Evolutionary conservation across 2,113 vertebrate genomes (phyloP), one percentile per base, ranked within the genome.

Genomic region (Coryphaenoides rupestris): DNA sequence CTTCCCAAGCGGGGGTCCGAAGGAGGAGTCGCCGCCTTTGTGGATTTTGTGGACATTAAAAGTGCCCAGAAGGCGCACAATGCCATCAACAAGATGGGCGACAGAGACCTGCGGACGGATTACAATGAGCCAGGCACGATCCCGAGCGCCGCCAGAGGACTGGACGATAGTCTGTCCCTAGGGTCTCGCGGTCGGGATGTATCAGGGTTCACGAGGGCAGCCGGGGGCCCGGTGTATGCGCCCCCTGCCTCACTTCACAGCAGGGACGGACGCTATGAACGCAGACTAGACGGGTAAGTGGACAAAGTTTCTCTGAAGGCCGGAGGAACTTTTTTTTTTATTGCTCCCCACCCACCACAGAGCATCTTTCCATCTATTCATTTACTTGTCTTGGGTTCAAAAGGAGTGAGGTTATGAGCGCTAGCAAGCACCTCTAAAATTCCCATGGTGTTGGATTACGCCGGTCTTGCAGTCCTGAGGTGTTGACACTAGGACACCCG

Each of bases 1-100:
- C 93, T 99, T 87, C 97, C 95, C 45, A 98, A 98, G 86, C 92
- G 97, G 69, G 97, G 97, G 69, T 99, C 96, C 4, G 96, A 98
- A 89, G 96, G 97, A 10, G 96, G 96, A 79, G 96, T 98, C 69
- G 97, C 97, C 24, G 97, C 97, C 15, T 99, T 99, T 91, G 97
- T 99, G 95, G 97, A 99, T 95, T 98, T 98, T 92, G 96, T 99
- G 90, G 97, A 99, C 94, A 98, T 99, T 85, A 99, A 99, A 91
- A 99, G 97, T 87, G 97, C 97, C 60, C 97, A 99, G 87, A 99
- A 99, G 88, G 97, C 97, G 78, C 97, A 99, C 79, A 98, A 99
- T 89, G 95, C 97, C 17, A 93, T 98, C 91, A 98, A 98, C 93
- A 98, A 99, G 92, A 99, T 99, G 96, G 97, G 96, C 65, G 97